Evolutionary conservation across 2,888 invertebrate species (phyloP).

Genomic region (Athalia circularis): DNA sequence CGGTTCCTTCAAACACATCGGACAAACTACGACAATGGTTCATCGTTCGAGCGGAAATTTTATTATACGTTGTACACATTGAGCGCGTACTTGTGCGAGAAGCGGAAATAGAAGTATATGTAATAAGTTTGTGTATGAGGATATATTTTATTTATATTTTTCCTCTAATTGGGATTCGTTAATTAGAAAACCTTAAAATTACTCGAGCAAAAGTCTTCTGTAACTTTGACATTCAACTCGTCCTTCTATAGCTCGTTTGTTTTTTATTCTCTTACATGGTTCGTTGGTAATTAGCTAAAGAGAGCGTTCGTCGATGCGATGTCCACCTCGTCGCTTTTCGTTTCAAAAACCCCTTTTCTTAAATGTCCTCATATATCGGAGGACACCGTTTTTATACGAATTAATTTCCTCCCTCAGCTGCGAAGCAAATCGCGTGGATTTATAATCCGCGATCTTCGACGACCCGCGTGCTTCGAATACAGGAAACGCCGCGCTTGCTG

Average conservation of each 20-base stretch:
- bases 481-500: conserved; percentile 16
- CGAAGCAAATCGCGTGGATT: conserved; percentile 1
- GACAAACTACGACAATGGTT: conserved; percentile 18
- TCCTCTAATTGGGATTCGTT: neutral
- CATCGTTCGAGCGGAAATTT: conserved; percentile 41
- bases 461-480: conserved; percentile 8
- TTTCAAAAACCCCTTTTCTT: neutral
- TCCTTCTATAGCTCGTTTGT: neutral
- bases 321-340: conserved; percentile 2
- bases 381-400: neutral
- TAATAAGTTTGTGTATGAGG: no score
- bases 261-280: conserved; percentile 1
- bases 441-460: conserved; percentile 1
- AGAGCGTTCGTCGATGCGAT: neutral
- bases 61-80: conserved; percentile 21
- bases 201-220: conserved; percentile 2
- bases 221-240: conserved; percentile 31
- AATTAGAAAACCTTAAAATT: conserved; percentile 22
- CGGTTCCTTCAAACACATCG: conserved; percentile 36
- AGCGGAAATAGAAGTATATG: neutral
- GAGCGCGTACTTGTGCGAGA: no score
- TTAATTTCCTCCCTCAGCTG: conserved; percentile 10
- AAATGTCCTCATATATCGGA: neutral
- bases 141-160: neutral
- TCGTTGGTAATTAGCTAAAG: conserved; percentile 18